Percentiles rank a stretch among this genome's conserved stretches.
Evolutionary conservation across 2,797 vertebrate species (phyloP).

Genomic region (Rhinichthys osculus): DNA sequence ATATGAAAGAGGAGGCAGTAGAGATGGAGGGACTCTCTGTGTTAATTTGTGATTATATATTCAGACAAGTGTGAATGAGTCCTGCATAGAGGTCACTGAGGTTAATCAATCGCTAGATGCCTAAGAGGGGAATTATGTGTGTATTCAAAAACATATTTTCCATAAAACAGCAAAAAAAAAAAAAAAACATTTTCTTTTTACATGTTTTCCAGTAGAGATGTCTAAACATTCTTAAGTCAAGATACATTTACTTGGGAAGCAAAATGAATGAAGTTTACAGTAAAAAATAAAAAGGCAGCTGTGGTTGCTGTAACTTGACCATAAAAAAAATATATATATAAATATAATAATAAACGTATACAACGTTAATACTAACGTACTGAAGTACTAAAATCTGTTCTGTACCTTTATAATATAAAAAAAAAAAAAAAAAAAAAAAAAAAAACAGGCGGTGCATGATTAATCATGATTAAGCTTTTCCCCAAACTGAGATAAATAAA

Average conservation of each 20-base stretch:
- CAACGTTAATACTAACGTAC: no score
- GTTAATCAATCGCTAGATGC: slow-evolving; percentile 29
- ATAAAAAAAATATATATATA: no score
- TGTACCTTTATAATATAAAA: no score
- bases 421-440: no score
- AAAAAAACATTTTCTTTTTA: no score
- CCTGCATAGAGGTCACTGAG: background rate
- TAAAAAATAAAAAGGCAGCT: no score
- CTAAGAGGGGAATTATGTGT: slow-evolving; percentile 20
- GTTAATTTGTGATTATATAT: slow-evolving; percentile 19
- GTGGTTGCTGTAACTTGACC: no score
- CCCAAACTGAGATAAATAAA: background rate
- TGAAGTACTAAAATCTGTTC: no score
- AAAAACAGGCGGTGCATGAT: no score
- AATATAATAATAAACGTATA: no score
- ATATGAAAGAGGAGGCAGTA: background rate
- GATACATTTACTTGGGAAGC: background rate
- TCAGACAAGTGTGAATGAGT: slow-evolving; percentile 40
- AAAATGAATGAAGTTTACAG: background rate
- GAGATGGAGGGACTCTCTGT: background rate
- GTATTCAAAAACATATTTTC: slow-evolving; percentile 46
- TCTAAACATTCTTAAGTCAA: background rate
- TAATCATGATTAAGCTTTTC: no score
- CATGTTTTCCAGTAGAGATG: background rate
- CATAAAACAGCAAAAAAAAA: no score